Evolutionary conservation across 2,888 invertebrate species (phyloP).

Genomic region (Augiades crinisus): DNA sequence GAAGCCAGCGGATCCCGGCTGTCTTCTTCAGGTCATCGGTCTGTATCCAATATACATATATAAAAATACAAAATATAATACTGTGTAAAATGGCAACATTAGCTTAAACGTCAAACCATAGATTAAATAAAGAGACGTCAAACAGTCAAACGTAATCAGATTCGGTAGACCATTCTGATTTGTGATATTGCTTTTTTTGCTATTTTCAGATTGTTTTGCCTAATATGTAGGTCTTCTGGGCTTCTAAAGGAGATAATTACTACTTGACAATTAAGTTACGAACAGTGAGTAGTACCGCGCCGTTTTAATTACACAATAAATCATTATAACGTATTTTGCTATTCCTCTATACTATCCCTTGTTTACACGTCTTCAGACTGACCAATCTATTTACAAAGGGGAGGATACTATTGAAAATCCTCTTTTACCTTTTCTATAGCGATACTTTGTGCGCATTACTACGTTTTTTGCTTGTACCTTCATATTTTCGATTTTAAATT

Average conservation of each 20-base stretch:
- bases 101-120: background rate
- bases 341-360: too few species aligned
- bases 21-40: too few species aligned
- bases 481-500: constrained; percentile 7
- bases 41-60: too few species aligned
- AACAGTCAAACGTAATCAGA: constrained; percentile 34
- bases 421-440: background rate
- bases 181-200: constrained; percentile 51
- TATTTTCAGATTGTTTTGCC: constrained; percentile 60
- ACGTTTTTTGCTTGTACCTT: constrained; percentile 12
- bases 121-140: too few species aligned
- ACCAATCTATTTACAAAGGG: constrained; percentile 72
- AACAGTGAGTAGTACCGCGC: constrained; percentile 54
- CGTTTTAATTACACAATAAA: constrained; percentile 20
- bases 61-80: background rate
- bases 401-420: constrained; percentile 52
- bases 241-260: constrained; percentile 51
- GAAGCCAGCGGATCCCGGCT: too few species aligned
- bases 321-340: constrained; percentile 41
- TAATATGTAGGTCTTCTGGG: constrained; percentile 63
- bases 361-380: constrained; percentile 74
- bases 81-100: background rate
- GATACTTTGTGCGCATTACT: background rate
- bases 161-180: constrained; percentile 44
- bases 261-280: constrained; percentile 37